Evolutionary conservation across 2,113 vertebrate genomes (phyloP), one percentile per base, ranked within the genome.

Genomic region (Girardinichthys multiradiatus): DNA sequence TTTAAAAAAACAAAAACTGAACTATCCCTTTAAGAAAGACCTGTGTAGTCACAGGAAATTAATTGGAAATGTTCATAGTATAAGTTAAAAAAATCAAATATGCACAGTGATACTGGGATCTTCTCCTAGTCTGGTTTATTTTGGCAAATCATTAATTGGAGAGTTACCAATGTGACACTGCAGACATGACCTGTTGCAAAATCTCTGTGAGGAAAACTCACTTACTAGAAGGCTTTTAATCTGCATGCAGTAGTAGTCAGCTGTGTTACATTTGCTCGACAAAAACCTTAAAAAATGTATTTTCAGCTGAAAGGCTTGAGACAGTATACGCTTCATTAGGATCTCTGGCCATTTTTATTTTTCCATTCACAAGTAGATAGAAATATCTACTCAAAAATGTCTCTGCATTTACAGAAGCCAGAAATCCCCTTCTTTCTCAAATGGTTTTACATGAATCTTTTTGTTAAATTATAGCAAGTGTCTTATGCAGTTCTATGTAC

Each of bases 401-500:
- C 64, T 78, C 73, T 57, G 57, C 63, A 72, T 79, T 80, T 35
- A 48, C 31, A 80, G 59, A 45, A 76, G 39, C 59, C 68, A 72
- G 11, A 67, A 8, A 17, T 21, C 64, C 58, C 62, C 2, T 28
- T 9, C 4, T 21, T n/a, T 37, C 48, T 45, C 7, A 28, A 54
- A 13, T 73, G 62, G 33, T 51, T 80, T 86, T 70, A 45, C 57
- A 42, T 62, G 62, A 48, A 58, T 61, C 21, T 59, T 70, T 33
- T 3, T 35, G 30, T 72, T 65, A 48, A 63, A 58, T 74, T 35
- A 30, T 70, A 77, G 64, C 68, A 35, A 17, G 42, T 59, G 30
- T 70, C 61, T 15, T 57, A 68, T 60, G 57, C 37, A 51, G 63
- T 48, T 54, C 68, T 70, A 84, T 81, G 70, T 83, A 83, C 77